Evolutionary conservation across 2,113 vertebrate species (phyloP).

Genomic region (Zapus hudsonius): DNA sequence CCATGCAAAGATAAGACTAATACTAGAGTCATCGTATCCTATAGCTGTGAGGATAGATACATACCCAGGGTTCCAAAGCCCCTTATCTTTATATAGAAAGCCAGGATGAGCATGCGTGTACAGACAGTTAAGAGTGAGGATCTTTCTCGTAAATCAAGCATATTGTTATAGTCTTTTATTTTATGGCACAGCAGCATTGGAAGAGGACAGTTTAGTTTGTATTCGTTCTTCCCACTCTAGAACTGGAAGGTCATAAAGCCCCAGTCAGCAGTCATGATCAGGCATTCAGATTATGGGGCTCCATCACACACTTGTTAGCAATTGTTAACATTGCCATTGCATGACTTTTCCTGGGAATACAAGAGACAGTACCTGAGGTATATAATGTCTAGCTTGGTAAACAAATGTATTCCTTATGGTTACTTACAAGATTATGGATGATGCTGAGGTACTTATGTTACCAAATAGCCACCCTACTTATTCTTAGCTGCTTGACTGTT

Average conservation of each 20-base stretch:
- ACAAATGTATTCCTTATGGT: neutral
- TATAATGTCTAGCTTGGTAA: neutral
- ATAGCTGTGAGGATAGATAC: neutral
- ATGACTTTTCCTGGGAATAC: neutral
- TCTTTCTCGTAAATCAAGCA: neutral
- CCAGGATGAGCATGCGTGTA: neutral
- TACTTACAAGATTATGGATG: neutral
- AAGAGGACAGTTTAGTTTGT: neutral
- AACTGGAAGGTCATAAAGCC: neutral
- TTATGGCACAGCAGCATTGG: neutral
- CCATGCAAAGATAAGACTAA: neutral
- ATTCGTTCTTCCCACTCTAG: constrained; percentile 1
- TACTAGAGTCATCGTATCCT: neutral
- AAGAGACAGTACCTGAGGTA: no score
- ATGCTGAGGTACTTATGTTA: neutral
- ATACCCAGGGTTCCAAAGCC: neutral
- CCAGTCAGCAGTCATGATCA: neutral
- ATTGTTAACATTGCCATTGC: neutral
- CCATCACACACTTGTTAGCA: no score
- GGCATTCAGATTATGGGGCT: neutral
- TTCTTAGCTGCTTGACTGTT: neutral
- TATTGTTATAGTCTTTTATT: neutral
- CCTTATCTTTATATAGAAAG: neutral
- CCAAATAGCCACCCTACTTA: neutral
- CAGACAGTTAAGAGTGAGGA: neutral